Evolutionary conservation across 2,113 vertebrate genomes (phyloP), one percentile per base, ranked within the genome.

Genomic region (Hymenochirus boettgeri): DNA sequence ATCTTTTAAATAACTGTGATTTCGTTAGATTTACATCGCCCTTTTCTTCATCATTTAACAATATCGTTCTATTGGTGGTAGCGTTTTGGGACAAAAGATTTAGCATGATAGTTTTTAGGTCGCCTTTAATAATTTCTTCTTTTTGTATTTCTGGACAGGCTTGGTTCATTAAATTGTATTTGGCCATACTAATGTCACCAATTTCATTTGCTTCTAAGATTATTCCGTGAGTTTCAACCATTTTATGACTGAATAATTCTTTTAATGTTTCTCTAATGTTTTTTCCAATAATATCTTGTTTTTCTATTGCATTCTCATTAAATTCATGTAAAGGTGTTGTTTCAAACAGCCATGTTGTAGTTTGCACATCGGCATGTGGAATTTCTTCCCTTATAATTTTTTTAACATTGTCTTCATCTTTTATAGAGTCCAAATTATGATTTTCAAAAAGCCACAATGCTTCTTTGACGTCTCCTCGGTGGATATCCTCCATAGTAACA

Each of bases 381-480:
- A 93, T 89, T 77, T 89, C 86, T 75, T 94, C 91, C 26, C 58
- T 81, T 50, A 25, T 51, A 3, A 78, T 19, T n/a, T 78, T 70
- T 18, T 50, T 65, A 33, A 72, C 72, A 4, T 33, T 79, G 64
- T 90, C 87, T 35, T 87, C 82, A 7, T 65, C 59, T 53, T 86
- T 90, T 75, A 94, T 84, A 67, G 85, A 88, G 75, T 94, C 89
- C 47, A 94, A 84, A 61, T 86, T 84, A 45, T 89, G 89, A 72
- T 90, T 91, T 84, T 95, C 93, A 87, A 96, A 96, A 63, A 96
- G 88, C 93, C 92, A 96, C 1, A 96, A 84, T 24, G 93, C 90
- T 24, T 90, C 80, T 77, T 88, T 90, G 13, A 96, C 91, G 71
- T 92, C 92, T 51, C 93, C 93, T 76, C 85, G 90, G 56, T 82